Evolutionary conservation across 2,888 invertebrate genomes (phyloP), one percentile per base, ranked within the genome.

Genomic region (Entomobrya multifasciata): DNA sequence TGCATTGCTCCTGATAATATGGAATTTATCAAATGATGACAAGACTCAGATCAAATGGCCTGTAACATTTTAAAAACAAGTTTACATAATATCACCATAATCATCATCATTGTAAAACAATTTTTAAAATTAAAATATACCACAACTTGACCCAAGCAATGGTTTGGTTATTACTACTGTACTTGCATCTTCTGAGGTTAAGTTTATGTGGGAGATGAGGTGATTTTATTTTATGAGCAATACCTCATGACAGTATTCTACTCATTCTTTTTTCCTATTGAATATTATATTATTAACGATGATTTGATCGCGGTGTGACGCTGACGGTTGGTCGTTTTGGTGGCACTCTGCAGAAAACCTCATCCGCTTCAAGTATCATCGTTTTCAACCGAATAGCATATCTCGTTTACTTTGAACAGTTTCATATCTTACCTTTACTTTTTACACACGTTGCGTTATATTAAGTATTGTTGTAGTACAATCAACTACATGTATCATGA

Each of bases 1-100:
- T 5, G 3, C 17, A 15, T 15, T 52, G 2, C 52, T 17, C 17
- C 20, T 36, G 41, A 30, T 49, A 55, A 22, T 17, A 80, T 30
- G 52, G 78, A 85, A 70, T 85, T 77, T 67, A 85, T 67, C 65
- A 84, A 49, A 78, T 25, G 78, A 78, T 85, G 84, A 85, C 84
- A 85, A 78, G 70, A 49, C 80, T 36, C 57, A 60, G 67, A 70
- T 78, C 78, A 77, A 85, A 67, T 85, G 84, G 84, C 84, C 67
- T 85, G 84, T 67, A 77, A 84, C 77, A 77, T 84, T 82, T 83
- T 65, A 52, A 82, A 82, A 85, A 85, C 67, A 52, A 80, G 67
- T 80, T 80, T 80, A 70, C 30, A 41, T n/a, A 70, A 70, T 57
- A 76, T 30, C 49, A 52, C 5, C 49, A 72, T 6, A 15, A 52